A percentile compares a stretch with the other conserved stretches of the same genome.
These are phyloP conservation scores for Anastrepha ludens DNA, from an alignment of 1,140 invertebrate species.

Conservation along the genomic window DNA sequence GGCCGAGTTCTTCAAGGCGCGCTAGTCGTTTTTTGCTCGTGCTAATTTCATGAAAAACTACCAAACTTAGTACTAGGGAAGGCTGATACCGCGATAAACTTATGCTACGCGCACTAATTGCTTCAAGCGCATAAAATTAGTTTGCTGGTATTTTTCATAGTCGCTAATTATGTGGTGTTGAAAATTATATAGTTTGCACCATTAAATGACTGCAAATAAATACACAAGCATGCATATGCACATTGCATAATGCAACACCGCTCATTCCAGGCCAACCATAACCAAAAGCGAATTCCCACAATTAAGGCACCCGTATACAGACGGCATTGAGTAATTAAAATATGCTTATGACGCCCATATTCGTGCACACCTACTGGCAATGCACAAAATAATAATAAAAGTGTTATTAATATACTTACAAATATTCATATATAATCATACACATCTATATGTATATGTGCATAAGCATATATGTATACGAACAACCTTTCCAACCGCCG, in stretches of 20 bases:
- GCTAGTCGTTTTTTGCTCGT: no score
- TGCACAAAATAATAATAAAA: conserved; percentile 15
- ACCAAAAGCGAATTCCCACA: conserved; percentile 11
- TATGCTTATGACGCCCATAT: conserved; percentile 40
- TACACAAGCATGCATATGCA: neutral
- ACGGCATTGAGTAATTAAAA: conserved; percentile 39
- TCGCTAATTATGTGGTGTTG: neutral
- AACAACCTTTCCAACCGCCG: neutral
- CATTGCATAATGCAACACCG: neutral
- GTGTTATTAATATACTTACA: neutral
- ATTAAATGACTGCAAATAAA: conserved; percentile 41
- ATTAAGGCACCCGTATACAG: neutral
- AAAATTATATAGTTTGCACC: conserved; percentile 35
- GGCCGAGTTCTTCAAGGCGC: no score
- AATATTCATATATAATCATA: neutral
- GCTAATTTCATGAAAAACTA: no score
- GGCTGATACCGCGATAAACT: no score
- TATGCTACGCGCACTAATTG: neutral
- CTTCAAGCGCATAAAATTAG: neutral
- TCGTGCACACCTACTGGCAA: conserved; percentile 21
- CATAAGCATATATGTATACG: no score
- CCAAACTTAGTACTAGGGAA: no score
- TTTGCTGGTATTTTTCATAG: neutral
- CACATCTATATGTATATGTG: neutral
- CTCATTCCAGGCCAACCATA: neutral